These are phyloP conservation scores for Andrena bicolor DNA, from an alignment of 2,888 invertebrate genomes.

Conservation along the genomic window DNA sequence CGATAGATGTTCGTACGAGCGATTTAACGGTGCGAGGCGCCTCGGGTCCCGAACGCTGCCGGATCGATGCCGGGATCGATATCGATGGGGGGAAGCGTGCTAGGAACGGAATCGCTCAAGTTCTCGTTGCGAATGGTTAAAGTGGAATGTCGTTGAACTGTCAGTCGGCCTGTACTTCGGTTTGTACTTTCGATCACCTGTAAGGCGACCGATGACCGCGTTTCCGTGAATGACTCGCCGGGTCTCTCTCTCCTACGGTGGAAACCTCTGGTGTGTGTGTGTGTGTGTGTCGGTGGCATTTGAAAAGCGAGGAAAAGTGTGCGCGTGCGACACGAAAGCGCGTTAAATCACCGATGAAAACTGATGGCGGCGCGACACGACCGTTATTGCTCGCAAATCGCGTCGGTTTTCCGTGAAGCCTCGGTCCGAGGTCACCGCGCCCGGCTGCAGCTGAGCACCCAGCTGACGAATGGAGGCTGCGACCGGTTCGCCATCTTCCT, in stretches of 20 bases:
- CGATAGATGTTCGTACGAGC: background rate
- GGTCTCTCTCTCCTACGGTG: slow-evolving; percentile 2
- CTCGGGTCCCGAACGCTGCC: background rate
- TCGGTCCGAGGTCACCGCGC: slow-evolving; percentile 74
- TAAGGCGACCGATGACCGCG: slow-evolving; percentile 53
- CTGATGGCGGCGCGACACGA: slow-evolving; percentile 33
- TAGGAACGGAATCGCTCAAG: slow-evolving; percentile 20
- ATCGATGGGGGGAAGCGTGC: background rate
- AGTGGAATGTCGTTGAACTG: slow-evolving; percentile 59
- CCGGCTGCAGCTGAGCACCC: slow-evolving; percentile 81
- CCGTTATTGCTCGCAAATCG: slow-evolving; percentile 72
- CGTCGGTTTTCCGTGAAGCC: slow-evolving; percentile 74
- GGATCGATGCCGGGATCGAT: slow-evolving; percentile 25
- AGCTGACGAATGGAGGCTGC: slow-evolving; percentile 81
- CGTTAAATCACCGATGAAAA: slow-evolving; percentile 38
- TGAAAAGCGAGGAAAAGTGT: slow-evolving; percentile 19
- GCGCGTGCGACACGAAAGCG: slow-evolving; percentile 6
- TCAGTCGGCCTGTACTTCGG: slow-evolving; percentile 32
- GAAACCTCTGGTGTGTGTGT: background rate
- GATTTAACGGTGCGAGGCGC: background rate
- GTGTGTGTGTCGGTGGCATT: background rate
- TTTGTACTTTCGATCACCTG: slow-evolving; percentile 58
- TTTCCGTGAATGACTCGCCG: slow-evolving; percentile 35
- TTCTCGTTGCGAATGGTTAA: slow-evolving; percentile 26
- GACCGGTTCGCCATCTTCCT: slow-evolving; percentile 75